Evolutionary conservation across 2,113 vertebrate genomes (phyloP).

Genomic region (Myrmecobius fasciatus): DNA sequence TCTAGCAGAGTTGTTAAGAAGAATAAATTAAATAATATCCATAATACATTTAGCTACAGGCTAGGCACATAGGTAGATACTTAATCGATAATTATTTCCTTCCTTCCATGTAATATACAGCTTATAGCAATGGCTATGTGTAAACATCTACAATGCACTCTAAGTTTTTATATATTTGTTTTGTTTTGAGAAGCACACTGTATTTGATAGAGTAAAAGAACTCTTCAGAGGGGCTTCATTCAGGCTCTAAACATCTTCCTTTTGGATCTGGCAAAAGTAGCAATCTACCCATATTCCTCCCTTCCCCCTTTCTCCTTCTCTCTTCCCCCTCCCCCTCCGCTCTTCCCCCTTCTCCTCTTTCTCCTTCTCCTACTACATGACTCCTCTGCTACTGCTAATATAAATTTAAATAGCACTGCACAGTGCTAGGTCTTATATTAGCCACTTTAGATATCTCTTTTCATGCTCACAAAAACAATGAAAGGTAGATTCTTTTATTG

Average conservation of each 20-base stretch:
- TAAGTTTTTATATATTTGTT: neutral
- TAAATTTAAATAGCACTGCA: no score
- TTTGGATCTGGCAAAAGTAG: neutral
- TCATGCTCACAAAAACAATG: no score
- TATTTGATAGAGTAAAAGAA: neutral
- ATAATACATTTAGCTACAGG: neutral
- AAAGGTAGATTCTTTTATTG: no score
- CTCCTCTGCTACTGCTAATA: no score
- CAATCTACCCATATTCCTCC: neutral
- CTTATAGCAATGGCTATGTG: neutral
- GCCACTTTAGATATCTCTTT: no score
- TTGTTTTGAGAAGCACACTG: neutral
- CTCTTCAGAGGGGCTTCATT: neutral
- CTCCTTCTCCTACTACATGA: no score
- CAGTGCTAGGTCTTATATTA: no score
- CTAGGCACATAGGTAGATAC: neutral
- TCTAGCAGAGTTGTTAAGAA: neutral
- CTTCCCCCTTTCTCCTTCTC: no score
- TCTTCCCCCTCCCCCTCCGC: no score
- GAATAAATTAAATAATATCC: neutral
- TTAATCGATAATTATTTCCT: neutral
- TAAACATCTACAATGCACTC: neutral
- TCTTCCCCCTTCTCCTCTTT: no score
- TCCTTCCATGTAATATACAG: neutral
- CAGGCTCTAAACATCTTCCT: neutral